Evolutionary conservation across 2,888 invertebrate species (phyloP), one percentile per base, ranked within the genome.

Genomic region (Eilema caniola): DNA sequence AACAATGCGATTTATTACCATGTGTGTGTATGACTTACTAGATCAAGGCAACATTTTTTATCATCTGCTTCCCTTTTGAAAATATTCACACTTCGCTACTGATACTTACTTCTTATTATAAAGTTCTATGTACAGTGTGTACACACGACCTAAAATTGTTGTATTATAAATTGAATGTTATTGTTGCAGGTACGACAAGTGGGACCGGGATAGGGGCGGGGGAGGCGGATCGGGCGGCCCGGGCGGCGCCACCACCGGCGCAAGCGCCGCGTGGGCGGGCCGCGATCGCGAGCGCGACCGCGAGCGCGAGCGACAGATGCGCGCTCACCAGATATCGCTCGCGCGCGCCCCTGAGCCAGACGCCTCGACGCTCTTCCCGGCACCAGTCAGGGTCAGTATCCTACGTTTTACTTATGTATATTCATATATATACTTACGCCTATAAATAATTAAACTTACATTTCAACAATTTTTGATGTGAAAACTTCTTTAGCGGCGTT

Each of bases 291-390:
- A 97, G 94, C 96, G 97, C 90, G 96, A 97, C 92, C 97, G 97
- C 84, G 97, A 97, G 95, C 96, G 96, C 95, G 97, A 97, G 94
- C 96, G 97, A 87, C 97, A 97, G 94, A 97, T 97, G 93, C 96
- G 97, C 92, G 97, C 97, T 90, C 97, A 97, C 95, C 97, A 97
- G 96, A 96, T 97, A 96, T 96, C 96, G 88, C 90, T 93, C 92
- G 96, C 96, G 93, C 96, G 95, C 92, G 96, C 95, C 93, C 95
- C 95, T 92, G 96, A 95, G 88, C 92, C 95, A 81, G 96, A 96
- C 87, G 93, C 93, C 88, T 95, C 95, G 82, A 96, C 96, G 83
- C 96, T 97, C 82, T 97, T 97, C 93, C 96, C 96, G 89, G 96
- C 96, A 88, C 97, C 96, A 80, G 96, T 96, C 90, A 95, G 95